Evolutionary conservation across 2,888 invertebrate species (phyloP).

Genomic region (Drosophila ustulata): DNA sequence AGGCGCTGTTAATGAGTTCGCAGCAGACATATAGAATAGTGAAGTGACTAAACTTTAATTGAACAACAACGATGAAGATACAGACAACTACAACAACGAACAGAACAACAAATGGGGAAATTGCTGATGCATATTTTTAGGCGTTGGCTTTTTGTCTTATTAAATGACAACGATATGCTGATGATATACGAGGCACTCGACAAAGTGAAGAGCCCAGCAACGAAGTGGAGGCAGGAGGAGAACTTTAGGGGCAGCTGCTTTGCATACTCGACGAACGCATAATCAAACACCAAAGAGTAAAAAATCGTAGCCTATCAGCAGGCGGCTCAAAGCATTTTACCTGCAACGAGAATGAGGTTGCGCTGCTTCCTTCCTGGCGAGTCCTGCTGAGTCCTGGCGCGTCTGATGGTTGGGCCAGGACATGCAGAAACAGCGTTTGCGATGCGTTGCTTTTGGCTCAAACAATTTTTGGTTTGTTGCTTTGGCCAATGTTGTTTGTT

Average conservation of each 20-base stretch:
- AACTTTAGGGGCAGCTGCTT: slow-evolving; percentile 18
- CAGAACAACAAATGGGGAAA: not conserved
- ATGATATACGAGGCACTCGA: slow-evolving; percentile 35
- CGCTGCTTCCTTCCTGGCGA: not conserved
- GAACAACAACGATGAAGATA: slow-evolving; percentile 1
- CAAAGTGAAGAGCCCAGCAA: slow-evolving; percentile 28
- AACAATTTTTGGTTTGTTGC: slow-evolving; percentile 73
- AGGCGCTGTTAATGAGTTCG: slow-evolving; percentile 59
- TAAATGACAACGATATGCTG: slow-evolving; percentile 37
- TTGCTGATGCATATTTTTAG: slow-evolving; percentile 35
- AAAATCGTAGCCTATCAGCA: slow-evolving; percentile 38
- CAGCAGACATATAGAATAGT: slow-evolving; percentile 30
- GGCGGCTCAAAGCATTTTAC: slow-evolving; percentile 7
- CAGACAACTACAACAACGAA: not conserved
- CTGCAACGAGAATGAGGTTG: too few species aligned
- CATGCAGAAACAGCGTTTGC: slow-evolving; percentile 40
- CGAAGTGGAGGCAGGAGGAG: not conserved
- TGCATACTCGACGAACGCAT: slow-evolving; percentile 69
- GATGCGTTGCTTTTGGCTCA: slow-evolving; percentile 67
- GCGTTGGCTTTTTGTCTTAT: slow-evolving; percentile 23
- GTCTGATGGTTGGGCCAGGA: slow-evolving; percentile 1
- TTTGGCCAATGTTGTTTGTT: slow-evolving; percentile 68
- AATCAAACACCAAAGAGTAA: slow-evolving; percentile 70
- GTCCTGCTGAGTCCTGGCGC: slow-evolving; percentile 8
- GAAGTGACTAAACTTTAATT: slow-evolving; percentile 19